Base-by-base conservation (phyloP, 2,113 vertebrate genomes). In the Eolophus roseicapilla region DNA sequence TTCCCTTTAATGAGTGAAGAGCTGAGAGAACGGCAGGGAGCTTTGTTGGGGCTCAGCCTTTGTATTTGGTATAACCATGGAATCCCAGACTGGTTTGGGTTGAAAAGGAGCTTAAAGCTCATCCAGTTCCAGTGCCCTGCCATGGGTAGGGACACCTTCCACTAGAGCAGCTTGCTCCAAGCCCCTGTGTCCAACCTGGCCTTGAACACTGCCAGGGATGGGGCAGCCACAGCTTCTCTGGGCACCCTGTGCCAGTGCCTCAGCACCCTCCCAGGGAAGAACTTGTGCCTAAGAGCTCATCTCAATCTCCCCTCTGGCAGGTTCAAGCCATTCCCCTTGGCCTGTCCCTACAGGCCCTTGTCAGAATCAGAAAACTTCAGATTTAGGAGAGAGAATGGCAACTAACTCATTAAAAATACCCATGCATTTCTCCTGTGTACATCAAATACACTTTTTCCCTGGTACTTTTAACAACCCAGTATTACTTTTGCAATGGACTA, bases 51-150 rank as follows among this genome's bases (percentile, higher is more conserved):
- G 29, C 52, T 28, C 73, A 93, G 35, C n/a, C 29, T 74, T 93
- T 0, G 0, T 44, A 33, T 47, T 90, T 55, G 46, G 20, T 59
- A 6, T 19, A 19, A 20, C 33, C 33, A 16, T 24, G 33, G 57
- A 59, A 23, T 19, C 57, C 33, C 15, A 10, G 21, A 15, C 20
- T 59, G 57, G 21, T 35, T 35, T 59, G 57, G 6, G 21, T 35
- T 35, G 13, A 21, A 59, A 59, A 19, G 21, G 57, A 59, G 33
- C 33, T 35, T 59, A 35, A 59, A 59, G 33, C 33, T 35, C 20
- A 3, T 16, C 33, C 33, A 59, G 33, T 1, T 7, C 33, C 33
- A 59, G 7, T 9, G 15, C 57, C 33, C 57, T 59, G 57, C 33
- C 21, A n/a, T 1, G 3, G 21, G 33, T 21, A 59, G 57, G 33